Percentiles rank a stretch among this genome's conserved stretches.
phyloP scores from a whole-genome alignment of 2,797 vertebrate genomes.

The Anabacerthia variegaticeps region DNA sequence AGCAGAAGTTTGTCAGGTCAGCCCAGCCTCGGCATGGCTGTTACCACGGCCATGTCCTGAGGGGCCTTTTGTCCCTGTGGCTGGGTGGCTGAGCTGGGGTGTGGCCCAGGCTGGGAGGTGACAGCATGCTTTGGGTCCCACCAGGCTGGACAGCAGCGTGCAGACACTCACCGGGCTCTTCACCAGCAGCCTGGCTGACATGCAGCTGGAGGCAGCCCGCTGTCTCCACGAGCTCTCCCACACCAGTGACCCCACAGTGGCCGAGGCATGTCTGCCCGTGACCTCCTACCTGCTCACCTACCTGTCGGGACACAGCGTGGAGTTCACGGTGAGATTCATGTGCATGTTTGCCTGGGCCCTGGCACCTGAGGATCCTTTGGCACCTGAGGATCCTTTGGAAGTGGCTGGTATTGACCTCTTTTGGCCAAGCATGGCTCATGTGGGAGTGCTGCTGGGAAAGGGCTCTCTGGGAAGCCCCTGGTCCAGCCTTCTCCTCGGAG shows the following conservation, averaged over 20 bases:
- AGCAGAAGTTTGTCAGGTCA: conserved; percentile 88
- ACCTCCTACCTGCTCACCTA: conserved; percentile 96
- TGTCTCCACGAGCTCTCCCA: conserved; percentile 94
- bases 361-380: neutral
- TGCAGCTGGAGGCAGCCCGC: conserved; percentile 87
- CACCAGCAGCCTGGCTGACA: conserved; percentile 82
- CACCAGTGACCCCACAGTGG: conserved; percentile 80
- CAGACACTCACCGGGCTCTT: conserved; percentile 85
- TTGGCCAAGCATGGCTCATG: fast-evolving
- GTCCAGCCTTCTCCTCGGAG: fast-evolving
- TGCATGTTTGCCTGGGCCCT: fast-evolving
- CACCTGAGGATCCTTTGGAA: neutral
- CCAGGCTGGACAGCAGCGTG: conserved; percentile 88
- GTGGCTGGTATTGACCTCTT: fast-evolving
- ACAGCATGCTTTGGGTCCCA: neutral
- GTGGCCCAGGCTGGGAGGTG: neutral
- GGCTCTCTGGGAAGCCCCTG: neutral
- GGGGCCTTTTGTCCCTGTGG: neutral
- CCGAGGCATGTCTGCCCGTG: conserved; percentile 86
- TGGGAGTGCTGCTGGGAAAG: neutral
- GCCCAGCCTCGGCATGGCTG: neutral
- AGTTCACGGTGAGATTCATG: conserved; percentile 82
- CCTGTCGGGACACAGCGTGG: conserved; percentile 88
- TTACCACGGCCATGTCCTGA: fast-evolving
- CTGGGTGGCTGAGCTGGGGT: neutral